Evolutionary conservation across 2,888 invertebrate species (phyloP), one percentile per base, ranked within the genome.

Genomic region (Mechanitis mazaeus): DNA sequence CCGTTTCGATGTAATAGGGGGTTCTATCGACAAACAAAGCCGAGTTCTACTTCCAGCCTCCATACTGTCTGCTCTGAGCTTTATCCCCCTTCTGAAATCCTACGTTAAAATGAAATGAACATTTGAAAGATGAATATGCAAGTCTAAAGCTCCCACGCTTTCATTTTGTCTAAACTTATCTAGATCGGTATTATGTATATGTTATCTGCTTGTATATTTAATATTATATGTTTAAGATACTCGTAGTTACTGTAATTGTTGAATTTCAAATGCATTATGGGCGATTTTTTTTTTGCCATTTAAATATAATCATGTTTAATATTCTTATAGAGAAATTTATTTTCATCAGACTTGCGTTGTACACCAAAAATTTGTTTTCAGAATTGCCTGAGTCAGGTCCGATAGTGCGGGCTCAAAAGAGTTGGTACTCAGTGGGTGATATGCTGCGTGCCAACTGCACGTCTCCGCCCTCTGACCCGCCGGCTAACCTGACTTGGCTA

Each of bases 381-480:
- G 94, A 93, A 77, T 77, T 94, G 68, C 94, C 94, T 7, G 91
- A 91, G 66, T 83, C 87, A 58, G 91, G 91, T 58, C 94, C 94
- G 56, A 83, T 83, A 72, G 93, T 94, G 71, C 87, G 89, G 68
- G 91, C 94, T 33, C 93, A 93, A 76, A 92, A 93, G 75, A 92
- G 92, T 69, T 93, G 93, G 78, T 93, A 94, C 80, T 93, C 94
- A 63, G 91, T 91, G 35, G 94, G 94, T 33, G 94, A 94, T 73
- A 91, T 91, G 79, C 89, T 95, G 66, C 87, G 91, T 62, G 94
- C 94, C 59, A 94, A 94, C 84, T 94, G 95, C 80, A 91, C 93
- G 20, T 92, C 94, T 4, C 91, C 93, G 11, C 92, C 93, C 7
- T 93, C 94, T 12, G 92, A 92, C 70, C 94, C 94, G 0, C 90